Conservation (phyloP, 2,113 vertebrate genomes). For the Pygoscelis antarcticus region DNA sequence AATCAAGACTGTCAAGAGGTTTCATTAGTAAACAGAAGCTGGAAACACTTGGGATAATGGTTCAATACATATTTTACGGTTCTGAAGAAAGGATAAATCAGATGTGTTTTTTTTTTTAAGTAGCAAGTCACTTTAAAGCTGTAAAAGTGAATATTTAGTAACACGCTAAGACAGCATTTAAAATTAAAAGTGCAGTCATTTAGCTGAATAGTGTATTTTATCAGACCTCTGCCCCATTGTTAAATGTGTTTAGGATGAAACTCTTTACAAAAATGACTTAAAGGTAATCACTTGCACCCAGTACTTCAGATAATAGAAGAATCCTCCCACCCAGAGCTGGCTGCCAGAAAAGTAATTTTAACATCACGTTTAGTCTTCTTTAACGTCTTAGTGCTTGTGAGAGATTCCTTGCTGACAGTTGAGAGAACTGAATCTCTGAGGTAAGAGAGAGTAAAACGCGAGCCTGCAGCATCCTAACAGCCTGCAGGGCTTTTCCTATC, state of each 20-base stretch:
- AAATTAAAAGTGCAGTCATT: not conserved
- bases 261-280: not conserved
- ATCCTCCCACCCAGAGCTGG: not conserved
- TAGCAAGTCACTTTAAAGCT: not conserved
- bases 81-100: not conserved
- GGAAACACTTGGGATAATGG: constrained; percentile 26
- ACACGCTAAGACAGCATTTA: not conserved
- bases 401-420: not conserved
- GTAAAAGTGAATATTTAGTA: not conserved
- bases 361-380: not conserved
- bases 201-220: not conserved
- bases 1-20: constrained; percentile 42
- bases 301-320: constrained; percentile 1
- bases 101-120: not conserved
- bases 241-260: not conserved
- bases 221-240: not conserved
- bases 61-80: constrained; percentile 14
- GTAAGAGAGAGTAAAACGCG: not conserved
- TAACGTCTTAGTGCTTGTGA: not conserved
- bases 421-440: not conserved
- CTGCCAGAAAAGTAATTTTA: not conserved
- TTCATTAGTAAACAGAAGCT: constrained; percentile 29
- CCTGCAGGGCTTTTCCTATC: not conserved
- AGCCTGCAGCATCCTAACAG: not conserved
- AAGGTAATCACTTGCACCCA: not conserved